Evolutionary conservation across 2,797 vertebrate species (phyloP), one percentile per base, ranked within the genome.

Genomic region (Benthosema pterotum): DNA sequence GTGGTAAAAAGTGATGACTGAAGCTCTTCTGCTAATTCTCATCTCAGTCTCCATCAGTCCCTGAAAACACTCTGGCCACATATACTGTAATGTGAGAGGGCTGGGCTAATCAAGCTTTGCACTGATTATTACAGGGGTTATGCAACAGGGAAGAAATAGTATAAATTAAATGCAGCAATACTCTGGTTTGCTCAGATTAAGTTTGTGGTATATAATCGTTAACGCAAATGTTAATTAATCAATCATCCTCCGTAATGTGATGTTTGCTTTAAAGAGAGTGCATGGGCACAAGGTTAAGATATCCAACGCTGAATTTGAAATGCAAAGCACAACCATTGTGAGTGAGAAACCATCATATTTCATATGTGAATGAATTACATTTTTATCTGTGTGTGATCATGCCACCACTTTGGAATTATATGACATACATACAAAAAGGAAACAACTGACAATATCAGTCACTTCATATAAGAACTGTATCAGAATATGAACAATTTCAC

Each of bases 401-500:
- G 22, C 22, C 22, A 25, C 22, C 22, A 25, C 5, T 25, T 25
- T 25, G 22, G 22, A 5, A 25, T 25, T 25, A 25, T 25, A 25
- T 25, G 22, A 25, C 22, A 25, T 5, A 25, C 4, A 22, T 22
- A 22, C 19, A 22, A 22, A 22, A 22, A 2, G 19, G 4, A 22
- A 22, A 22, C 19, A 22, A 22, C 19, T 22, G 19, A 22, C 19
- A 22, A 2, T 22, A 22, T 22, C 19, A 22, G 4, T 22, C 19
- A n/a, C 19, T 22, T 75, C 71, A 60, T 42, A 47, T 5, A 43
- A 50, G 22, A 63, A 77, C 72, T 78, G 74, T 74, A 71, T 77
- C 68, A 79, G 73, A 83, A 83, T 66, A 71, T 63, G 59, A 77
- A 65, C 22, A 42, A 88, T 85, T 72, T 72, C 12, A 60, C 7